phyloP scores from a whole-genome alignment of 2,113 vertebrate genomes.

The Mustelus asterias region DNA sequence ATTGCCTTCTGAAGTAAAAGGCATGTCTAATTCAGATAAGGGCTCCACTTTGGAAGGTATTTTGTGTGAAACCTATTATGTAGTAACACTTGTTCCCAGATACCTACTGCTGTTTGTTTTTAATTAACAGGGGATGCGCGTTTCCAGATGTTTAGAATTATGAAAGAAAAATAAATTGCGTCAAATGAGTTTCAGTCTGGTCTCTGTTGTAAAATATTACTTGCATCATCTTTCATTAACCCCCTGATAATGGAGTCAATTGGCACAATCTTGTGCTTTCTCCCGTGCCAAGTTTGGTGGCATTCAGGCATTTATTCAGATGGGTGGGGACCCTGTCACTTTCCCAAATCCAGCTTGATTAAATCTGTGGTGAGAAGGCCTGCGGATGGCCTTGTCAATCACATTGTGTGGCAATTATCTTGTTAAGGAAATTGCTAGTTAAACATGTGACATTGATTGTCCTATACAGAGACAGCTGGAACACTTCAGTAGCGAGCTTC shows the following conservation, averaged over 20 bases:
- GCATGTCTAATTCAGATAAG: background rate
- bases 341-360: too few relatives aligned
- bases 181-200: background rate
- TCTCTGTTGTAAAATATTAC: background rate
- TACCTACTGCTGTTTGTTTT: background rate
- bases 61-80: background rate
- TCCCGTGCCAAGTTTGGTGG: too few relatives aligned
- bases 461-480: too few relatives aligned
- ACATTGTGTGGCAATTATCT: too few relatives aligned
- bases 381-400: too few relatives aligned
- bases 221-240: background rate
- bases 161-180: background rate
- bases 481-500: too few relatives aligned
- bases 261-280: too few relatives aligned
- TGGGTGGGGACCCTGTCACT: too few relatives aligned
- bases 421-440: too few relatives aligned
- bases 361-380: too few relatives aligned
- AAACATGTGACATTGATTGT: too few relatives aligned
- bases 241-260: background rate
- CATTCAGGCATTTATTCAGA: too few relatives aligned
- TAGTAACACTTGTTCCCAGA: background rate
- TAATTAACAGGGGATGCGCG: background rate
- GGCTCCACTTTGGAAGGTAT: background rate
- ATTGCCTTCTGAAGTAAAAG: background rate
- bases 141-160: background rate